Percentiles rank a stretch among this genome's conserved stretches.
These are phyloP conservation scores for Dichetophora obliterata DNA, from an alignment of 2,888 invertebrate genomes.

Conservation along the genomic window DNA sequence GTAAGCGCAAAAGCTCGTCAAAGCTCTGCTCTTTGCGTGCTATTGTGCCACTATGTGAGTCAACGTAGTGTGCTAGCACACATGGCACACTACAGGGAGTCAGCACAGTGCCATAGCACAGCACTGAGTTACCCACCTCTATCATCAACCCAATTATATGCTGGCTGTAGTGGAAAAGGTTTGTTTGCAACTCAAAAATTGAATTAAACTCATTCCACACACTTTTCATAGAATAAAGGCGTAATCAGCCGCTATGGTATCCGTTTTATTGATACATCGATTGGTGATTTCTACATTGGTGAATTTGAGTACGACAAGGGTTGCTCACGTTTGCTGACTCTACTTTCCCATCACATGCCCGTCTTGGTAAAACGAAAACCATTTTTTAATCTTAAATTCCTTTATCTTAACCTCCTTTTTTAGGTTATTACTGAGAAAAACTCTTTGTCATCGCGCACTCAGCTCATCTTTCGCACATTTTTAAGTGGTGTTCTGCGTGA, in stretches of 20 bases:
- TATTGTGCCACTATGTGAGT: no score
- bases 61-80: no score
- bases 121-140: no score
- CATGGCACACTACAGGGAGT: no score
- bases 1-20: no score
- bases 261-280: constrained; percentile 95
- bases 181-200: neutral
- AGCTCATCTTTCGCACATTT: constrained; percentile 78
- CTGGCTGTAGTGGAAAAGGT: constrained; percentile 88
- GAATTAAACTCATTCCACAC: constrained; percentile 2
- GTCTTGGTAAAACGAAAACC: constrained; percentile 76
- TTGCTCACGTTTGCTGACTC: constrained; percentile 87
- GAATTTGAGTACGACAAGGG: constrained; percentile 95
- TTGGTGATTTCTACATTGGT: constrained; percentile 89
- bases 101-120: no score
- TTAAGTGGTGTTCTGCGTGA: constrained; percentile 81
- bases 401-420: constrained; percentile 27
- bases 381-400: no score
- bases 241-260: constrained; percentile 81
- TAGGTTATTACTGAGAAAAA: constrained; percentile 85
- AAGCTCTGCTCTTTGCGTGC: no score
- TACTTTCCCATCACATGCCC: constrained; percentile 91
- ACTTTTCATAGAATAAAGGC: constrained; percentile 62
- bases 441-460: constrained; percentile 75
- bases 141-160: constrained; percentile 80